Evolutionary conservation across 2,797 vertebrate genomes (phyloP).

Genomic region (Ataeniobius toweri): DNA sequence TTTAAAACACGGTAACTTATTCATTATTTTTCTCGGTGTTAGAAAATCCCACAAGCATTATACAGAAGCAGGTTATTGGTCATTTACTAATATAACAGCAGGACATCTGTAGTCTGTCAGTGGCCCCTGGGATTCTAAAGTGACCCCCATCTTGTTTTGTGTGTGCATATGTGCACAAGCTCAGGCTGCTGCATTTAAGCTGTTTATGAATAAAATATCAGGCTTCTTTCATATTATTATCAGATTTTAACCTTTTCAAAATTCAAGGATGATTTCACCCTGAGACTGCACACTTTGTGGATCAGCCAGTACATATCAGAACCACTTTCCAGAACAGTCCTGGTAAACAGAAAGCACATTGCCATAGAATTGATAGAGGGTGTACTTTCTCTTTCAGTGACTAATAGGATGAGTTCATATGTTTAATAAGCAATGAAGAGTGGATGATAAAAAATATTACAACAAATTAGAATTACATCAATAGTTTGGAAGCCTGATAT

Average conservation of each 20-base stretch:
- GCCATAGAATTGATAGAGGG: no score
- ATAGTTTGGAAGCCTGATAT: no score
- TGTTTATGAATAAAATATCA: slow-evolving; percentile 12
- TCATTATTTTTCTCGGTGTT: background rate
- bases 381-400: background rate
- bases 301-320: background rate
- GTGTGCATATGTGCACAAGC: background rate
- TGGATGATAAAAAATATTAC: no score
- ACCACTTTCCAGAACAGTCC: no score
- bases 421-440: no score
- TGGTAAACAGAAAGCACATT: no score
- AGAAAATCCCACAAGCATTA: background rate
- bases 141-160: background rate
- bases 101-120: background rate
- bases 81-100: background rate
- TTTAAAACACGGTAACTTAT: background rate
- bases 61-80: background rate
- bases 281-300: background rate
- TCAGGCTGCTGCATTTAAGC: background rate
- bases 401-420: background rate
- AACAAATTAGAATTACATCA: background rate
- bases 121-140: background rate
- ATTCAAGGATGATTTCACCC: background rate
- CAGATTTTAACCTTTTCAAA: background rate
- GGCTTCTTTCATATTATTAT: background rate